Percentiles rank a stretch among this genome's conserved stretches.
Conservation (phyloP, 2,113 vertebrate species). For the Osmerus eperlanus region DNA sequence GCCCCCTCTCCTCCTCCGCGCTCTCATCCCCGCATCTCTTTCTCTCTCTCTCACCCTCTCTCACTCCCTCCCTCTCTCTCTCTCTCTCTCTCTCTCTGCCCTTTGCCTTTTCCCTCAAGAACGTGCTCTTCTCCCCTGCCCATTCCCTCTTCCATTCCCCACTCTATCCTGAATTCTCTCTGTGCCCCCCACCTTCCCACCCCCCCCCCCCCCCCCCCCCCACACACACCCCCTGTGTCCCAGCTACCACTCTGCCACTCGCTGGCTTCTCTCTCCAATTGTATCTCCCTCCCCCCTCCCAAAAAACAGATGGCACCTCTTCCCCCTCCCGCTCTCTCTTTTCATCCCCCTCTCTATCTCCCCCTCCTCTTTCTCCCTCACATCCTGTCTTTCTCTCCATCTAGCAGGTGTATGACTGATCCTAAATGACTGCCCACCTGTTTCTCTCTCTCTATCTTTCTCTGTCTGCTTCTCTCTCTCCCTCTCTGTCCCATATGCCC, state of each 20-base stretch:
- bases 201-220: constrained; percentile 25
- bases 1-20: background rate
- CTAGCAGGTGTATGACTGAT: constrained; percentile 56
- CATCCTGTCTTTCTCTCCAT: constrained; percentile 45
- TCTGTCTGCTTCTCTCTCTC: background rate
- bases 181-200: constrained; percentile 11
- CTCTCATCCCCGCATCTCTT: background rate
- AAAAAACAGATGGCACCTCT: constrained; percentile 71
- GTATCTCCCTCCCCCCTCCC: constrained; percentile 49
- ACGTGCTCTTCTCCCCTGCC: background rate
- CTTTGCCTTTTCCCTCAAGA: background rate
- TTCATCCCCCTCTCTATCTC: constrained; percentile 54
- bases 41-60: background rate
- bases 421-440: constrained; percentile 54
- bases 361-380: constrained; percentile 22
- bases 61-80: no score
- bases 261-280: constrained; percentile 49
- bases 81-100: background rate
- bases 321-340: constrained; percentile 54
- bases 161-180: background rate
- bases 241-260: constrained; percentile 49
- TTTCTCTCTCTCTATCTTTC: constrained; percentile 25
- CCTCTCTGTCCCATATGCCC: background rate
- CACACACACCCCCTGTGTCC: constrained; percentile 36
- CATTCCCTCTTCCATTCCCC: constrained; percentile 13